A percentile compares a stretch with the other conserved stretches of the same genome.
These are phyloP conservation scores for Myrmecophaga tridactyla DNA, from an alignment of 2,113 vertebrate genomes.

Conservation along the genomic window DNA sequence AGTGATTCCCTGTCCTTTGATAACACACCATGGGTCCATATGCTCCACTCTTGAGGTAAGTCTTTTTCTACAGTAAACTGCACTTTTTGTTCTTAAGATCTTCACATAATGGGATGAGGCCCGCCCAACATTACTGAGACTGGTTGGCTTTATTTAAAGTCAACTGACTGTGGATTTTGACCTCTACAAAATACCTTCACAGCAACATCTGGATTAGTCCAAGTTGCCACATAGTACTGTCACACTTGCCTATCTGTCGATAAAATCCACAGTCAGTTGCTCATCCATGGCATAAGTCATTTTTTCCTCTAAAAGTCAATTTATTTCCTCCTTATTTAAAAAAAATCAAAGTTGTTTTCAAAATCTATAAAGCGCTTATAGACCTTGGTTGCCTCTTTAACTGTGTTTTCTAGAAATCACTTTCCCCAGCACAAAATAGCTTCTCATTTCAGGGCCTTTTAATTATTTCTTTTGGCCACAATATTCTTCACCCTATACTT, in stretches of 20 bases:
- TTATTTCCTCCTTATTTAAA: background rate
- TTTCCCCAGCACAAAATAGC: accelerated
- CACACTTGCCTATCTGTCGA: background rate
- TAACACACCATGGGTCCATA: conserved; percentile 89
- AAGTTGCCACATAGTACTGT: too few species aligned
- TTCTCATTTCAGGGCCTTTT: background rate
- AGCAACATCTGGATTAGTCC: too few species aligned
- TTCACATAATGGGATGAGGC: too few species aligned
- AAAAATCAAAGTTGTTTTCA: background rate
- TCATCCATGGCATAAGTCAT: too few species aligned
- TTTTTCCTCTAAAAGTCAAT: background rate
- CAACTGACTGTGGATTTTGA: too few species aligned
- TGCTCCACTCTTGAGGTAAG: too few species aligned
- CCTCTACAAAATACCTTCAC: too few species aligned
- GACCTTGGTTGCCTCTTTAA: background rate
- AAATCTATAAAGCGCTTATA: background rate
- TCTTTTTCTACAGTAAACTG: too few species aligned
- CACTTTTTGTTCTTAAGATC: too few species aligned
- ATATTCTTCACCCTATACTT: background rate
- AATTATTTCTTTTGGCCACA: background rate
- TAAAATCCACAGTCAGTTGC: background rate
- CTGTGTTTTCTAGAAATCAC: background rate
- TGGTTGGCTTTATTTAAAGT: too few species aligned
- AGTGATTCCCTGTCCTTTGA: conserved; percentile 91
- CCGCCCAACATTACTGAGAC: too few species aligned